Conservation (phyloP, 1,140 invertebrate genomes). For the Asobara japonica region DNA sequence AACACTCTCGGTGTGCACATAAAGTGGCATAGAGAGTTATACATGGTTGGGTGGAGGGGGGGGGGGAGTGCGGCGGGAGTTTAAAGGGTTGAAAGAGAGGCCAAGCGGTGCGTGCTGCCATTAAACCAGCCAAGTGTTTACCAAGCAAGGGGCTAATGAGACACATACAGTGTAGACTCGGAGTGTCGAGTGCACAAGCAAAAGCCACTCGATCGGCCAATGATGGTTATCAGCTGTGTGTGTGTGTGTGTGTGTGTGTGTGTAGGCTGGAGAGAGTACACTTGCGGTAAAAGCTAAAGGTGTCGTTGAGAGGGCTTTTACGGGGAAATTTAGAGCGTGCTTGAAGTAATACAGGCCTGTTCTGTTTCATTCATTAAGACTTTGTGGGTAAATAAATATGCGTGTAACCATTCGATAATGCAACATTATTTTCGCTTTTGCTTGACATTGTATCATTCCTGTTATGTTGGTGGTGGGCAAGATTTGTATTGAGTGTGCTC, state of each 20-base stretch:
- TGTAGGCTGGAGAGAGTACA: not conserved
- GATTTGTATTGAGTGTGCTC: too few species aligned
- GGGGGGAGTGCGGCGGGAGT: not conserved
- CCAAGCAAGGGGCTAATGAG: conserved; percentile 52
- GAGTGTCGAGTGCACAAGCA: conserved; percentile 31
- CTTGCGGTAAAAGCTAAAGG: conserved; percentile 20
- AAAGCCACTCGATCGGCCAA: conserved; percentile 4
- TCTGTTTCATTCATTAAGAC: not conserved
- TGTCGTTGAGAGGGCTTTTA: not conserved
- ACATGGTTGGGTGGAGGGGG: not conserved
- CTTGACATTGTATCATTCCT: not conserved
- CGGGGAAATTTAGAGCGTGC: conserved; percentile 18
- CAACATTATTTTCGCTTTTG: not conserved
- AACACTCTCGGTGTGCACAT: conserved; percentile 13
- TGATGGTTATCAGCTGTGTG: conserved; percentile 17
- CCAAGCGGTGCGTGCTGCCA: conserved; percentile 35
- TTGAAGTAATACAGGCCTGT: not conserved
- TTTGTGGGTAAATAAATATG: conserved; percentile 13
- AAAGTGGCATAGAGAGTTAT: not conserved
- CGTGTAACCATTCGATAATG: not conserved
- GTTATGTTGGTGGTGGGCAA: too few species aligned
- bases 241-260: conserved; percentile 22
- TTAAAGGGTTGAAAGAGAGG: conserved; percentile 26
- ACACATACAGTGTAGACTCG: conserved; percentile 29
- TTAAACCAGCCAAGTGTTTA: conserved; percentile 45